Percentiles rank a stretch among this genome's conserved stretches.
These are phyloP conservation scores for Hermaeophaga mercurialis DNA, from an alignment of 2,888 invertebrate genomes.

Conservation along the genomic window DNA sequence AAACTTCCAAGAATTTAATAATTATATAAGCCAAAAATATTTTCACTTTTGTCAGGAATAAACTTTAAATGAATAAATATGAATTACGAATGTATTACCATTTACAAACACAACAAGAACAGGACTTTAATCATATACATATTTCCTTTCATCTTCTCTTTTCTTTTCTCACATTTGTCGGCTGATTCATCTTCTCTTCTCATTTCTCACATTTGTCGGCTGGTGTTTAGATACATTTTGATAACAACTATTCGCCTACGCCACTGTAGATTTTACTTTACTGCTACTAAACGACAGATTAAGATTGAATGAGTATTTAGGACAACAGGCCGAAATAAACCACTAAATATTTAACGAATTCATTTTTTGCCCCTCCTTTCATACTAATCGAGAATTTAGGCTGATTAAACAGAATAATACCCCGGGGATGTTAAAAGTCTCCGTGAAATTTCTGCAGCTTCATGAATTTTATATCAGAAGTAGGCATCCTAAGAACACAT, in stretches of 20 bases:
- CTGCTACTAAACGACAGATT: neutral
- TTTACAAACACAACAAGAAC: too few relatives aligned
- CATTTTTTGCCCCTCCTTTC: neutral
- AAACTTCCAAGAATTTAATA: too few relatives aligned
- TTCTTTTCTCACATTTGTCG: too few relatives aligned
- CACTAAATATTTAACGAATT: conserved; percentile 5
- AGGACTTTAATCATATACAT: too few relatives aligned
- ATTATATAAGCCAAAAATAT: too few relatives aligned
- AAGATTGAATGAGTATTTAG: neutral
- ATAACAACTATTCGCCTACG: neutral
- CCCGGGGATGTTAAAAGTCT: conserved; percentile 3
- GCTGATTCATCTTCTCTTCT: too few relatives aligned
- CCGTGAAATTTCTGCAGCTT: conserved; percentile 4
- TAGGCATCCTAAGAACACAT: neutral
- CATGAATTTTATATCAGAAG: conserved; percentile 21
- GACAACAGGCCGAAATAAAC: neutral
- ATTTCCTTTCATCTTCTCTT: too few relatives aligned
- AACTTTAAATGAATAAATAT: too few relatives aligned
- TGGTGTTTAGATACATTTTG: too few relatives aligned
- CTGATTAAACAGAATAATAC: conserved; percentile 14
- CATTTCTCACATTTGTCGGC: too few relatives aligned
- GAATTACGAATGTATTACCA: too few relatives aligned
- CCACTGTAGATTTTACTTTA: neutral
- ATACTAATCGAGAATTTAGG: conserved; percentile 12
- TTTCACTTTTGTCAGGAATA: too few relatives aligned